Evolutionary conservation across 2,888 invertebrate species (phyloP).

Genomic region (Cremastinae sp.): DNA sequence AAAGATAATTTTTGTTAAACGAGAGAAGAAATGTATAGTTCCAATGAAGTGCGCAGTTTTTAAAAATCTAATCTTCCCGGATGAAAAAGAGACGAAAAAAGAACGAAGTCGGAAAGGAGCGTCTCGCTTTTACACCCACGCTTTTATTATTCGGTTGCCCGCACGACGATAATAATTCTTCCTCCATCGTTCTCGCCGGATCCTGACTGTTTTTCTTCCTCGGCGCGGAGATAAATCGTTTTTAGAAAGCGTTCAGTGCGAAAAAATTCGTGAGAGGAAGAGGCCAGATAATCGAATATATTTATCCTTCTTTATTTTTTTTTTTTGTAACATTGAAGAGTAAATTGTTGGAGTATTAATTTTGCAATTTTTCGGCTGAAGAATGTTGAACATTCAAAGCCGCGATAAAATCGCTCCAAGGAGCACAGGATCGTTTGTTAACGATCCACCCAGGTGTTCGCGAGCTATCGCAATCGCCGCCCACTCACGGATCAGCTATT

Average conservation of each 20-base stretch:
- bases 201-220: neutral
- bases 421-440: slow-evolving; percentile 26
- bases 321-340: no score
- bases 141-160: slow-evolving; percentile 5
- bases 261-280: neutral
- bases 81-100: slow-evolving; percentile 6
- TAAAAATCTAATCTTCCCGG: neutral
- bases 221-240: slow-evolving; percentile 46
- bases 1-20: no score
- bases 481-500: slow-evolving; percentile 32
- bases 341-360: no score
- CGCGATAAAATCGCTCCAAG: no score
- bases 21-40: neutral
- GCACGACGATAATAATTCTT: slow-evolving; percentile 55
- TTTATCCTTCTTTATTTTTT: neutral
- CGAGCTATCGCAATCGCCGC: slow-evolving; percentile 57
- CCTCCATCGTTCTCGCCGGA: neutral
- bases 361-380: neutral
- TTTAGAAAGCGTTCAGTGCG: slow-evolving; percentile 44
- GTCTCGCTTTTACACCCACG: slow-evolving; percentile 43
- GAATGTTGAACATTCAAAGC: neutral
- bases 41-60: neutral
- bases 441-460: slow-evolving; percentile 57
- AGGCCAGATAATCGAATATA: neutral
- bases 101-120: slow-evolving; percentile 10